Base-by-base conservation (phyloP, 1,140 invertebrate species). In the Archivesica marissinica region DNA sequence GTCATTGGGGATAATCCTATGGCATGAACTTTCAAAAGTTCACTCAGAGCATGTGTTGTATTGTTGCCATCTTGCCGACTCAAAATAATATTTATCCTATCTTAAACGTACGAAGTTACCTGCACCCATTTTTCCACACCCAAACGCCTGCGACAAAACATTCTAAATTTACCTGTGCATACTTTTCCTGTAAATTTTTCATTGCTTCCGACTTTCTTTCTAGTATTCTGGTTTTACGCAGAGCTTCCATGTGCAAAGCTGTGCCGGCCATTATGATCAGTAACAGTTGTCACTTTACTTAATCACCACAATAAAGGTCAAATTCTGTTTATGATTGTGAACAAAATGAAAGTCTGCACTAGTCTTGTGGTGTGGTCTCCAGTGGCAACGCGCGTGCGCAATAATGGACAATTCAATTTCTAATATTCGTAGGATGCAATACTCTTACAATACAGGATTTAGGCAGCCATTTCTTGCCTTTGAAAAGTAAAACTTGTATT, bases 161-260 rank as follows among this genome's bases (percentile, higher is more conserved):
- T n/a, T n/a, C n/a, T n/a, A 23, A 52, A 59, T 30, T 30, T 79
- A 78, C 84, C 66, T 79, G 76, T 25, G 72, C 81, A 50, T 61
- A 38, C 35, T 9, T 30, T 20, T 83, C 70, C n/a, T 61, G 23
- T 44, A 86, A 23, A 39, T 81, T 54, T 66, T 30, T 78, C 50
- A 86, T 54, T 20, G 90, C 89, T 38, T 88, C 88, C n/a, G 75
- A 28, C 64, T 90, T 89, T 74, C 88, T 81, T 35, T 91, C 89
- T 15, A 91, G 50, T 47, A 88, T 44, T 81, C 90, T 80, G 35
- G 78, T 39, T 17, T 80, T 84, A 28, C 90, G 66, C 11, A 89
- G 75, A 11, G 89, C 90, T 74, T 91, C 90, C 20, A 64, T 75
- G 76, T 91, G 90, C 41, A 90, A 91, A 28, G 81, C 77, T 41